Base-by-base conservation (phyloP, 1,140 invertebrate species). In the Physella acuta region DNA sequence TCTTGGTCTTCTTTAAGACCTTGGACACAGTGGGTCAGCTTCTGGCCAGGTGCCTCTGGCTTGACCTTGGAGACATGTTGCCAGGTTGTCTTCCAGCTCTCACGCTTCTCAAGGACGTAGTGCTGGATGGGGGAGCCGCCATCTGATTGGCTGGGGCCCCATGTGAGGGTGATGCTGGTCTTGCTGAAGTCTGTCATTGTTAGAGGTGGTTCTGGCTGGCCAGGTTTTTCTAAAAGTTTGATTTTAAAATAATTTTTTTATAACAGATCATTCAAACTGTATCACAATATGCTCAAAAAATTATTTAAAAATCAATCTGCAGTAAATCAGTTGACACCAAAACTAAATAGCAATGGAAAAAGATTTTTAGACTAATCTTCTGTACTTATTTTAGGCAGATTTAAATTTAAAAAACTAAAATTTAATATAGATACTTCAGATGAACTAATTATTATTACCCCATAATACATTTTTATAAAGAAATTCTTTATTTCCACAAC, bases 1-100 rank as follows among this genome's bases (percentile, higher is more conserved):
- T 98, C 94, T 74, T 94, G 91, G 2, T 94, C 93, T 87, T 98
- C 95, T 64, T 90, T 94, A 16, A 99, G 87, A 71, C 93, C 92
- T 0, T 92, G 90, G n/a, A 98, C 91, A 49, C 60, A 71, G 62
- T 71, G 71, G 37, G 73, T 73, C 37, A 74, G 60, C 33, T 61
- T 72, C 26, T 72, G 37, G 24, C 53, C 68, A 26, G 16, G 11
- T 14, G 44, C 62, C 55, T 69, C 68, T 39, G 72, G 70, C 24
- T 76, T 70, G n/a, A 75, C 72, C 49, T 72, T 77, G 34, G 61
- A 55, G 1, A 73, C 71, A 20, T 75, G 65, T 16, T 71, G 55
- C 77, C 76, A 80, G 24, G 71, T 67, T 16, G 72, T 63, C 59
- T 77, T 75, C 71, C 73, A 76, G 49, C 65, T 53, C 59, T 82